A percentile compares a stretch with the other conserved stretches of the same genome.
Evolutionary conservation across 2,797 vertebrate species (phyloP).

Genomic region (Sebastes itinus): DNA sequence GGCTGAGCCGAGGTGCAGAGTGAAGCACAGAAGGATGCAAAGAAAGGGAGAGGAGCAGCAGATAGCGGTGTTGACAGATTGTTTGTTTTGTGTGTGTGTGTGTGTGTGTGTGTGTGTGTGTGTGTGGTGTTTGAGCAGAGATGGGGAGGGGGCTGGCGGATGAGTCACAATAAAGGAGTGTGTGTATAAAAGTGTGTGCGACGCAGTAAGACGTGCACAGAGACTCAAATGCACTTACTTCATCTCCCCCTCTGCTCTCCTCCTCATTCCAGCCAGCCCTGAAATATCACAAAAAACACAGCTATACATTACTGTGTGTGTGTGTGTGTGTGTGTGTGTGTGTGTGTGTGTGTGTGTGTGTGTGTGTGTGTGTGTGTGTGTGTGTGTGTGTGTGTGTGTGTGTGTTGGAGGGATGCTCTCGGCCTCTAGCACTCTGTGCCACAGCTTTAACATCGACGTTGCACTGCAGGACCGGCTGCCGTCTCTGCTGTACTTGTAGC

Average conservation of each 20-base stretch:
- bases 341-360: too few relatives aligned
- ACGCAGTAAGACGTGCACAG: conserved; percentile 61
- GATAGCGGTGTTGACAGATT: not conserved
- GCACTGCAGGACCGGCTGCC: not conserved
- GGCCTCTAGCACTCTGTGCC: not conserved
- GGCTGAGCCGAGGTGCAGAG: not conserved
- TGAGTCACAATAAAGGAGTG: conserved; percentile 20
- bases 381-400: not conserved
- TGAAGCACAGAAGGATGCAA: not conserved
- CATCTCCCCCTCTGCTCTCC: not conserved
- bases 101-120: conserved; percentile 1
- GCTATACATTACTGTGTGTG: not conserved
- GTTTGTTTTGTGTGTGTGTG: not conserved
- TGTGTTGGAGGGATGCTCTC: not conserved
- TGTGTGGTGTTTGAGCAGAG: not conserved
- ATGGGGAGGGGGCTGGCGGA: not conserved
- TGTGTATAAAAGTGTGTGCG: not conserved
- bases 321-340: too few relatives aligned
- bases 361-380: not conserved
- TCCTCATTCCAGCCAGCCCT: conserved; percentile 4
- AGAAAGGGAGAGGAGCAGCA: not conserved
- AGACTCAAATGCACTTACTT: conserved; percentile 45
- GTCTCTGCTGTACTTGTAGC: not conserved
- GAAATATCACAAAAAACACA: conserved; percentile 15
- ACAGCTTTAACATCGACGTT: not conserved